Conservation (phyloP, 2,888 invertebrate species). For the Anthrax anthrax region DNA sequence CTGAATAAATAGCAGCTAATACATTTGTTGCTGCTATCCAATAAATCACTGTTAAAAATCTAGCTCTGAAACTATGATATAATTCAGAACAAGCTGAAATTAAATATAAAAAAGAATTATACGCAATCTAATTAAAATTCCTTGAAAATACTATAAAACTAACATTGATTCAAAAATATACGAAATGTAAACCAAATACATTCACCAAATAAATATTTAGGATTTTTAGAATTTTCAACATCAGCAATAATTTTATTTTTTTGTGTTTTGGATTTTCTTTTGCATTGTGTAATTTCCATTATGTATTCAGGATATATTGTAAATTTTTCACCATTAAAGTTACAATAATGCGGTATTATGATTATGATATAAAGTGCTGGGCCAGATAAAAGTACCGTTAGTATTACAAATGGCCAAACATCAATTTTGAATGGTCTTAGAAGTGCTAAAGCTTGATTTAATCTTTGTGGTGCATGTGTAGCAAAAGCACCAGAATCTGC, state of each 20-base stretch:
- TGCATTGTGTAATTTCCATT: constrained; percentile 23
- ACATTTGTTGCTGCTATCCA: constrained; percentile 65
- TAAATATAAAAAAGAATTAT: not conserved
- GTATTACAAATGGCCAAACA: constrained; percentile 58
- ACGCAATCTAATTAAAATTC: no score
- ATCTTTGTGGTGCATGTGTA: constrained; percentile 55
- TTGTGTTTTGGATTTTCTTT: constrained; percentile 4
- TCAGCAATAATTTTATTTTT: not conserved
- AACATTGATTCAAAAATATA: constrained; percentile 57
- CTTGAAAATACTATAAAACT: constrained; percentile 16
- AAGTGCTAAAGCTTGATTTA: constrained; percentile 59
- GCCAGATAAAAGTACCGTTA: constrained; percentile 49
- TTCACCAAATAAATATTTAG: constrained; percentile 40
- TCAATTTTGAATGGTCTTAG: constrained; percentile 59
- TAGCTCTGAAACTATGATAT: constrained; percentile 48
- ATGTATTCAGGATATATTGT: constrained; percentile 24
- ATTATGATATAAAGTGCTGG: constrained; percentile 55
- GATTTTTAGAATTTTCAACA: constrained; percentile 21
- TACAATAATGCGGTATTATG: constrained; percentile 38
- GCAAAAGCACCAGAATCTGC: constrained; percentile 65
- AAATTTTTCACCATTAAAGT: constrained; percentile 4
- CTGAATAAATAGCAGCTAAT: constrained; percentile 64
- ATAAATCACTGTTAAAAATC: constrained; percentile 52
- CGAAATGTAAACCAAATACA: constrained; percentile 63
- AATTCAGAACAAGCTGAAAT: constrained; percentile 33